Percentiles rank a stretch among this genome's conserved stretches.
phyloP scores from a whole-genome alignment of 2,113 vertebrate genomes.

The Hypomesus transpacificus region DNA sequence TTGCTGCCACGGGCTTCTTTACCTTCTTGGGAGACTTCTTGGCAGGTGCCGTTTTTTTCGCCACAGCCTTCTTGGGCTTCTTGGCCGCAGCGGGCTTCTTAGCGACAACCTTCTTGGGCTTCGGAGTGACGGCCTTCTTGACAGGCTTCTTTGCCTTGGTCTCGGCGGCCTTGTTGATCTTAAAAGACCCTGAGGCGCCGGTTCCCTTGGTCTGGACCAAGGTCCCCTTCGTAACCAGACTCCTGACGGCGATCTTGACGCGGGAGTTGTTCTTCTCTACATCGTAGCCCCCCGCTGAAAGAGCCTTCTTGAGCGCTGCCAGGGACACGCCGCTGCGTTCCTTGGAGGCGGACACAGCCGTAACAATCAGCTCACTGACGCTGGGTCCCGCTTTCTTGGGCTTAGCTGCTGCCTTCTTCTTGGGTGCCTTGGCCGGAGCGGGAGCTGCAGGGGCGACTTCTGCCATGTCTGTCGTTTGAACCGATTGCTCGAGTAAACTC shows the following conservation, averaged over 20 bases:
- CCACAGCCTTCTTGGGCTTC: background rate
- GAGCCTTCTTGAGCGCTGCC: slow-evolving; percentile 7
- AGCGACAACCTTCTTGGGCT: background rate
- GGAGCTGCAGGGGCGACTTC: slow-evolving; percentile 13
- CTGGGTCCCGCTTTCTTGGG: slow-evolving; percentile 5
- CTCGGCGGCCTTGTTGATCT: background rate
- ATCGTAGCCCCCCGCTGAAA: slow-evolving; percentile 15
- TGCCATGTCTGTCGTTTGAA: background rate
- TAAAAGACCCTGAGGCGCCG: slow-evolving; percentile 7
- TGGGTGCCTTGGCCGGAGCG: slow-evolving; percentile 3
- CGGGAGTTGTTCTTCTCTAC: slow-evolving; percentile 17
- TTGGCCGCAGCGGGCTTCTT: background rate
- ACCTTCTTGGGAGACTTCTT: background rate
- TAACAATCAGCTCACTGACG: slow-evolving; percentile 7
- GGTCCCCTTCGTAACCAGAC: background rate
- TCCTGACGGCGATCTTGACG: slow-evolving; percentile 2
- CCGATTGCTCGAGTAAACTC: background rate
- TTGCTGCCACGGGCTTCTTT: too few species aligned
- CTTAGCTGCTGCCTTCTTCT: slow-evolving; percentile 8
- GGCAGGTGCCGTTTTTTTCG: background rate
- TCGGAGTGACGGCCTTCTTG: background rate
- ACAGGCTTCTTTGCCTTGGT: too few species aligned
- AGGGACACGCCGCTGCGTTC: slow-evolving; percentile 6
- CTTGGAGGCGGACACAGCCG: slow-evolving; percentile 6
- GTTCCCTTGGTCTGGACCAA: slow-evolving; percentile 14